A percentile compares a stretch with the other conserved stretches of the same genome.
These are phyloP conservation scores for Lasioglossum marginatum DNA, from an alignment of 2,888 invertebrate species.

Conservation along the genomic window DNA sequence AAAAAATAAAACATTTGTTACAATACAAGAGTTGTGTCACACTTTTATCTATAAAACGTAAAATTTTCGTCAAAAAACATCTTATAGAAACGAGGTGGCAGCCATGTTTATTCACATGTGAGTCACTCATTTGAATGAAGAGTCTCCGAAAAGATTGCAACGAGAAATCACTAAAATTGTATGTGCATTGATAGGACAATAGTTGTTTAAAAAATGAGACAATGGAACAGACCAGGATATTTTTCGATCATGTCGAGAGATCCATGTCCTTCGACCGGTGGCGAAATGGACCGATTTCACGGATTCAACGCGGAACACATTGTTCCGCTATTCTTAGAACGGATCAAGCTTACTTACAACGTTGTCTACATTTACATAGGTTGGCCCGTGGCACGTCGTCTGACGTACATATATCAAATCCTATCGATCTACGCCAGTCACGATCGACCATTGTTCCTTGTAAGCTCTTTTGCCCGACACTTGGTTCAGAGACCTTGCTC, in stretches of 20 bases:
- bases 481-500: conserved; percentile 53
- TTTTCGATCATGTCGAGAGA: background rate
- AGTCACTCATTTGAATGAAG: too few relatives aligned
- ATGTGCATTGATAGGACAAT: too few relatives aligned
- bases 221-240: background rate
- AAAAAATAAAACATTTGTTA: too few relatives aligned
- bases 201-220: background rate
- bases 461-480: conserved; percentile 56
- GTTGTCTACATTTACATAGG: conserved; percentile 56
- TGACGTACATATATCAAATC: conserved; percentile 48
- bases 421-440: conserved; percentile 67
- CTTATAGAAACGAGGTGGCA: too few relatives aligned
- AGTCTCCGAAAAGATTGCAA: too few relatives aligned
- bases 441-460: conserved; percentile 66
- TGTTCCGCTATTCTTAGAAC: conserved; percentile 54
- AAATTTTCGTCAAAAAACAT: too few relatives aligned
- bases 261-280: background rate
- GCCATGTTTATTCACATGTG: too few relatives aligned
- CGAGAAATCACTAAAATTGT: too few relatives aligned
- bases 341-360: conserved; percentile 55
- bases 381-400: conserved; percentile 37
- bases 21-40: too few relatives aligned
- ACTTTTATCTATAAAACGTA: too few relatives aligned
- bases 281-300: conserved; percentile 42
- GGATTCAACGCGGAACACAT: conserved; percentile 45